Evolutionary conservation across 2,888 invertebrate genomes (phyloP), one percentile per base, ranked within the genome.

Genomic region (Prostheceraeus crozeri): DNA sequence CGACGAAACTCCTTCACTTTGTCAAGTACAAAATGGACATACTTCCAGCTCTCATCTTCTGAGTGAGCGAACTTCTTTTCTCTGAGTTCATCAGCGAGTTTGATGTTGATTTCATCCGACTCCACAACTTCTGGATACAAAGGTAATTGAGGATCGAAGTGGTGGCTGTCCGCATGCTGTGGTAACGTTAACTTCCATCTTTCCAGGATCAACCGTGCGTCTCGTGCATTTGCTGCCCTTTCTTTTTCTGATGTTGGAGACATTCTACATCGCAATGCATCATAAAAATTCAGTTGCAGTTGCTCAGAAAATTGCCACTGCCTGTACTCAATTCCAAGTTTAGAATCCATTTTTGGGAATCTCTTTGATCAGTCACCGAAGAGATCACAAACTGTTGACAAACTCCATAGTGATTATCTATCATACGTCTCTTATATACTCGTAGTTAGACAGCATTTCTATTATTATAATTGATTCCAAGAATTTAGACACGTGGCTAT

Each of bases 141-240:
- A 4, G 48, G 48, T 19, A 48, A 4, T 4, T 6, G 3, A 4
- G 4, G 4, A 48, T 48, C 23, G 23, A 3, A 28, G 23, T 4
- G 23, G 4, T 48, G 8, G 4, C 14, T 48, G 4, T 48, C 19
- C n/a, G n/a, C n/a, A n/a, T n/a, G n/a, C 19, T 48, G 48, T 19
- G 23, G 48, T n/a, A 48, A 6, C 8, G 27, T 48, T 14, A 48
- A 21, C 6, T 25, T n/a, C 48, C 48, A 48, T n/a, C 23, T 23
- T 19, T 48, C 25, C 48, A 48, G 28, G 19, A 6, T 48, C 10
- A 28, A 28, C 11, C 23, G 27, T 19, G 8, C 48, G 8, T 48
- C 16, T 48, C 28, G 23, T n/a, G n/a, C n/a, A n/a, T n/a, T n/a
- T n/a, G n/a, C n/a, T n/a, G n/a, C n/a, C n/a, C n/a, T n/a, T n/a